Evolutionary conservation across 1,140 invertebrate genomes (phyloP), one percentile per base, ranked within the genome.

Genomic region (Temnothorax curvispinosus): DNA sequence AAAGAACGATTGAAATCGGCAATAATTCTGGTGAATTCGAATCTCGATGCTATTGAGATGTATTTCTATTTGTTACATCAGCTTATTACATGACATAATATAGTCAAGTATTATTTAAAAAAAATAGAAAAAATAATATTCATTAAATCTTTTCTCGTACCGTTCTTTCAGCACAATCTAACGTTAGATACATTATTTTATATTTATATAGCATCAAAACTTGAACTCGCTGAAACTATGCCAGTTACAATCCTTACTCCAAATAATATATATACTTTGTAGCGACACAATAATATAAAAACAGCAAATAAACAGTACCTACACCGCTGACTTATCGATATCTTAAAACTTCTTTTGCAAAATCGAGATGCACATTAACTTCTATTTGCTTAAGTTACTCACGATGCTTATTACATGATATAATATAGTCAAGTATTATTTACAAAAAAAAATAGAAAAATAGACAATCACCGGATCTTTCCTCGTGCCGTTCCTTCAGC

Each of bases 251-350:
- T 72, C n/a, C n/a, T 27, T 32, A 27, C 41, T 71, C 52, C 35
- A 71, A 71, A 44, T 56, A 81, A 72, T 65, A 1, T 80, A 80
- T 65, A 1, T 80, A 80, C 13, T 54, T 54, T 54, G 35, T 69
- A 81, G 62, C 65, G 21, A 27, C 78, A 81, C 65, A 54, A 72
- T 81, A 72, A 52, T 72, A 27, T 72, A 27, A 81, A 71, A 72
- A 32, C 9, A 81, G 21, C n/a, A 81, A 71, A 41, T 80, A 44
- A 54, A 54, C 41, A 44, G 13, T 41, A 9, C 21, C 8, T 32
- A 81, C 35, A 81, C 47, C 8, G 15, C 35, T 81, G 35, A 81
- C 18, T 54, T 69, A 21, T 27, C 64, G 35, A 81, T 64, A 64
- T 65, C 27, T 6, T n/a, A 50, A 60, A 78, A 78, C 11, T 65